Base-by-base conservation (phyloP, 2,888 invertebrate species). In the Leptopilina drosophilae region DNA sequence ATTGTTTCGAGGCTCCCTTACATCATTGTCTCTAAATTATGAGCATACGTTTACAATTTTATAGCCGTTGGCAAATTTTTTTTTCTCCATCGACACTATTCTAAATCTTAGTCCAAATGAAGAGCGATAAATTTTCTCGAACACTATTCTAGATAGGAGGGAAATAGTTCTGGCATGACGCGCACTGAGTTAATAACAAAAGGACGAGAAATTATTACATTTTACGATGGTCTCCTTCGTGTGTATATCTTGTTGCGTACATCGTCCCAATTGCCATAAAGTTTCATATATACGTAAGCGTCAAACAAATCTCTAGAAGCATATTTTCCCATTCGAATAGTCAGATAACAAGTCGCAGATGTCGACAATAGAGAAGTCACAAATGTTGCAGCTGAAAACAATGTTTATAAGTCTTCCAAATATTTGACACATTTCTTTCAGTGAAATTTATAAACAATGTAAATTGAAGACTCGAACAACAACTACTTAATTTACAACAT, bases 111-210 rank as follows among this genome's bases (percentile, higher is more conserved):
- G 49, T 53, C 12, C 11, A 5, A 12, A 20, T 20, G 14, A 1
- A 12, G 11, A 11, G 69, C 53, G 26, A 69, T 69, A 69, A 69
- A 69, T 69, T 69, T 8, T 53, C 11, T 33, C 33, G 33, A 33
- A 33, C 14, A 8, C 49, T 26, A n/a, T 56, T 73, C n/a, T 33
- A 56, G 73, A 73, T 73, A n/a, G 20, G 9, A 53, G 33, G 33
- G 33, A 33, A 33, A 33, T 33, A 33, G 69, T 26, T 56, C 33
- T 56, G 56, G 56, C 40, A 7, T 1, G 42, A 33, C 5, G 15
- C n/a, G 20, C 20, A 33, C 14, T 73, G 56, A 14, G 73, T 33
- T 73, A 73, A 56, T 73, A 73, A 73, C 69, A 26, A 56, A 73
- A 59, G 53, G n/a, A 73, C 53, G 33, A 40, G 26, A 56, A 33